A percentile compares a stretch with the other conserved stretches of the same genome.
Evolutionary conservation across 2,797 vertebrate species (phyloP).

Genomic region (Enteromius afrohamiltoni): DNA sequence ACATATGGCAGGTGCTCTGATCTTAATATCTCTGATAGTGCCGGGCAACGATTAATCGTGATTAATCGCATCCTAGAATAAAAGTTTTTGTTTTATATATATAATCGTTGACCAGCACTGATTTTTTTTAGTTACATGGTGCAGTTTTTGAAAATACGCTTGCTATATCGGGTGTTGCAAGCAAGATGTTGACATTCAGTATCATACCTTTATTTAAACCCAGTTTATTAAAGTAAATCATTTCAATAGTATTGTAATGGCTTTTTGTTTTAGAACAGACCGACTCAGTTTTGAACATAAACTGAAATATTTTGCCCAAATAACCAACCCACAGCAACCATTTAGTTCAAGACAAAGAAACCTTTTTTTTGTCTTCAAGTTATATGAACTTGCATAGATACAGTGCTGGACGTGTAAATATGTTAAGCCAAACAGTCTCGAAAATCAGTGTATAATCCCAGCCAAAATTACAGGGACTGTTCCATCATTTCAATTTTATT

Average conservation of each 20-base stretch:
- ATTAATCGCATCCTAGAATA: too few species aligned
- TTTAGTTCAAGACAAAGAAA: slow-evolving; percentile 39
- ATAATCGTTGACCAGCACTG: too few species aligned
- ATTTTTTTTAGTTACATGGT: slow-evolving; percentile 9
- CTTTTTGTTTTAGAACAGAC: slow-evolving; percentile 15
- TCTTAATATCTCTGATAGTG: not conserved
- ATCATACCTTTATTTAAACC: not conserved
- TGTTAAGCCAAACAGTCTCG: slow-evolving; percentile 63
- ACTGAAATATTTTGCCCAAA: not conserved
- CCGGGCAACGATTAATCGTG: too few species aligned
- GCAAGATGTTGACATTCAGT: slow-evolving; percentile 27
- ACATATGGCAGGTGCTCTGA: slow-evolving; percentile 37
- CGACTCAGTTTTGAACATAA: not conserved
- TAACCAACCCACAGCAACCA: not conserved
- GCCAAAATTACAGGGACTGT: slow-evolving; percentile 61
- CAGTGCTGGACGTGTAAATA: slow-evolving; percentile 72
- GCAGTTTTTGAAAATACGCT: slow-evolving; percentile 21
- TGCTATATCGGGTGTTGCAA: slow-evolving; percentile 16
- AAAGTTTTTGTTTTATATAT: too few species aligned
- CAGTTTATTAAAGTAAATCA: not conserved
- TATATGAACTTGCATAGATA: slow-evolving; percentile 83
- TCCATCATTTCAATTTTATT: slow-evolving; percentile 54
- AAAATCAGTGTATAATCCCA: slow-evolving; percentile 60
- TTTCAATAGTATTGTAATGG: not conserved
- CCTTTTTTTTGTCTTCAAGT: slow-evolving; percentile 51